These are phyloP conservation scores for Drosophila hamatofila DNA, from an alignment of 2,888 invertebrate genomes.

Conservation along the genomic window DNA sequence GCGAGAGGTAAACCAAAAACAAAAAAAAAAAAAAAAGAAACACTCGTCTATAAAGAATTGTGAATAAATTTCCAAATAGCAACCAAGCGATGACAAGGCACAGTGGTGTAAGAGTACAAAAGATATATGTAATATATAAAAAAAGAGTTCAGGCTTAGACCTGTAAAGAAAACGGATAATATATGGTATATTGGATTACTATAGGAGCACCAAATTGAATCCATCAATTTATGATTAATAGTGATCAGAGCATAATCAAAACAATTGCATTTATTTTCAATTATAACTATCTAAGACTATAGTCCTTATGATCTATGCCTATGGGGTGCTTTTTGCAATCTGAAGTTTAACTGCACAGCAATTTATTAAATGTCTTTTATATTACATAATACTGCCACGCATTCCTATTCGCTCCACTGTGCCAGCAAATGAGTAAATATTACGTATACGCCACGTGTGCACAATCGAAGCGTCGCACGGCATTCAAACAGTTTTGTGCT, in stretches of 20 bases:
- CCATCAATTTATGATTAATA: too few species aligned
- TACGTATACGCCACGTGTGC: conserved; percentile 70
- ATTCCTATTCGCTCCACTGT: conserved; percentile 33
- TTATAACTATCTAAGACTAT: too few species aligned
- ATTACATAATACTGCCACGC: not conserved
- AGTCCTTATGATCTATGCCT: too few species aligned
- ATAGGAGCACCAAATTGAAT: too few species aligned
- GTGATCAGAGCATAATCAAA: too few species aligned
- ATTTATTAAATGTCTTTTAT: not conserved
- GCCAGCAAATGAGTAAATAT: conserved; percentile 40
- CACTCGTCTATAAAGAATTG: conserved; percentile 75
- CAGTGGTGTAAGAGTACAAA: conserved; percentile 31
- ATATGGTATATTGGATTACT: too few species aligned
- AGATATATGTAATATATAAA: too few species aligned
- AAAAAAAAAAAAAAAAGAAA: conserved; percentile 23
- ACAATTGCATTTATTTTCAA: too few species aligned
- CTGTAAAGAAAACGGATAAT: too few species aligned
- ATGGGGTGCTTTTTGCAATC: too few species aligned
- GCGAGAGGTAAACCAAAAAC: conserved; percentile 9
- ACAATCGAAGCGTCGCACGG: conserved; percentile 46
- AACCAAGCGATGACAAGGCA: conserved; percentile 54
- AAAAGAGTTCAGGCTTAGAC: too few species aligned
- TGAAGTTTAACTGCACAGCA: too few species aligned
- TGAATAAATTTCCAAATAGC: conserved; percentile 74
- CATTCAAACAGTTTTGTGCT: conserved; percentile 46